Percentiles rank a stretch among this genome's conserved stretches.
Evolutionary conservation across 2,797 vertebrate species (phyloP).

Genomic region (Gymnoscopelus braueri): DNA sequence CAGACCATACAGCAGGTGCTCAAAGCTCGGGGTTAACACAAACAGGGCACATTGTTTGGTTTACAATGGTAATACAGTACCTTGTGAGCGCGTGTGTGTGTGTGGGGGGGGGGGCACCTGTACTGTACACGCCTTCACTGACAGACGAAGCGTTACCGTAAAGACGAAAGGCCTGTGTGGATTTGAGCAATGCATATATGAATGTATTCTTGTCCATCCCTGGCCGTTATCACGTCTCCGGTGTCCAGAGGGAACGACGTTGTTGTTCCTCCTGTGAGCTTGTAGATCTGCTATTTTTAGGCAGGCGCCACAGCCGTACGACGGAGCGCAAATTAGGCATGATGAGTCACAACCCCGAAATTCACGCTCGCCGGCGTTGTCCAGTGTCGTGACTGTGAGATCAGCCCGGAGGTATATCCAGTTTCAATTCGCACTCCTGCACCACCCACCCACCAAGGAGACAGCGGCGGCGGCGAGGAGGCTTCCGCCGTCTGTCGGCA

Average conservation of each 20-base stretch:
- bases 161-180: slow-evolving; percentile 27
- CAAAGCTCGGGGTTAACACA: slow-evolving; percentile 42
- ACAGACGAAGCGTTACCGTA: background rate
- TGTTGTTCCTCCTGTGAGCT: slow-evolving; percentile 3
- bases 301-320: too few species aligned
- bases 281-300: too few species aligned
- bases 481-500: slow-evolving; percentile 3
- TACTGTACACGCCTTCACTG: too few species aligned
- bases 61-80: background rate
- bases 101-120: background rate
- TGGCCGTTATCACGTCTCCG: slow-evolving; percentile 10
- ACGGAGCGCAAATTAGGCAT: too few species aligned
- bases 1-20: slow-evolving; percentile 59
- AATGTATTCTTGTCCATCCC: slow-evolving; percentile 13
- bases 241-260: background rate
- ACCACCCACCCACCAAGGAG: background rate
- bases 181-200: slow-evolving; percentile 16
- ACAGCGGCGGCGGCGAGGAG: background rate
- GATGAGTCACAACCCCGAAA: slow-evolving; percentile 26
- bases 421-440: slow-evolving; percentile 24
- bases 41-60: slow-evolving; percentile 5
- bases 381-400: slow-evolving; percentile 8
- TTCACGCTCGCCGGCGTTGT: background rate
- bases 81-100: background rate
- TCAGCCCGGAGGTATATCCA: background rate